Percentiles rank a stretch among this genome's conserved stretches.
These are phyloP conservation scores for Petrocephalus sullivani DNA, from an alignment of 2,797 vertebrate species.

Conservation along the genomic window DNA sequence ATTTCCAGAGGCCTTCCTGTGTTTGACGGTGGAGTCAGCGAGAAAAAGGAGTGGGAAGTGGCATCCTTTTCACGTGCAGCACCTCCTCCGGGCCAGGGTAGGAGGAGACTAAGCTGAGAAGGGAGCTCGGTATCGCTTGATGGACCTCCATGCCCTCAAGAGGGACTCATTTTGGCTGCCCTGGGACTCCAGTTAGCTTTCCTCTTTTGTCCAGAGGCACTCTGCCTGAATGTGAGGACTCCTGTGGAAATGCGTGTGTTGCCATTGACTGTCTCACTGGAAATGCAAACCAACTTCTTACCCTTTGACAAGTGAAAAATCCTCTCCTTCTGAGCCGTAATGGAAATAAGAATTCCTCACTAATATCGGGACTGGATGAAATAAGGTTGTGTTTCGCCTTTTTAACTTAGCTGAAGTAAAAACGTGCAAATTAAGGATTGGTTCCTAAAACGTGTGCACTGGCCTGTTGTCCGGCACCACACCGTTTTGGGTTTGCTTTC, in stretches of 20 bases:
- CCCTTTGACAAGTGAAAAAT: neutral
- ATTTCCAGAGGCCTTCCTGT: neutral
- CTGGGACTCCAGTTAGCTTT: neutral
- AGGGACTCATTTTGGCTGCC: neutral
- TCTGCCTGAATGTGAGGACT: neutral
- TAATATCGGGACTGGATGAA: neutral
- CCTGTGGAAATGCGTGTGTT: neutral
- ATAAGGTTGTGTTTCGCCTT: neutral
- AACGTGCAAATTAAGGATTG: neutral
- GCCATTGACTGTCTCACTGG: neutral
- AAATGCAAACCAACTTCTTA: neutral
- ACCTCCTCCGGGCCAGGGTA: neutral
- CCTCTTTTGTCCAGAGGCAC: neutral
- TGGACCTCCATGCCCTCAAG: neutral
- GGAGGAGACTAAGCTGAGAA: neutral
- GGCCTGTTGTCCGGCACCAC: neutral
- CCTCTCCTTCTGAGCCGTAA: neutral
- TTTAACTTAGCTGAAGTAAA: neutral
- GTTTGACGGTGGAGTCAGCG: neutral
- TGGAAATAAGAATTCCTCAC: neutral
- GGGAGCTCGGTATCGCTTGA: neutral
- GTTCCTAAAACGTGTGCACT: neutral
- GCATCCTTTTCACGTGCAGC: neutral
- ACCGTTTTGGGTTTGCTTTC: neutral
- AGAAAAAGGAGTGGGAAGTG: neutral